Conservation (phyloP, 2,113 vertebrate genomes). For the Picathartes gymnocephalus region DNA sequence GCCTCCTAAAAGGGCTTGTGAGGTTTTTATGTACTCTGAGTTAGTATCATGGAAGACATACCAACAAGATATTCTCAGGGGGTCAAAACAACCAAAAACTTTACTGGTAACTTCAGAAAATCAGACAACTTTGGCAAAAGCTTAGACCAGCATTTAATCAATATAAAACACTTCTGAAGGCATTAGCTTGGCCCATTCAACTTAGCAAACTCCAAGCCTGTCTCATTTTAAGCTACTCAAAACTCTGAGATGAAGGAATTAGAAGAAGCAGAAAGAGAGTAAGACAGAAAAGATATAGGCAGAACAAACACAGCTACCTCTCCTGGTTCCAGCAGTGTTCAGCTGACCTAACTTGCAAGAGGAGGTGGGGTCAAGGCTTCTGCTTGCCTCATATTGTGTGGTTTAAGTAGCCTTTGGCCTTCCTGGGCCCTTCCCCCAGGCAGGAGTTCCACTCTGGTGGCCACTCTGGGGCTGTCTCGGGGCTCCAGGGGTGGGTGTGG, state of each 20-base stretch:
- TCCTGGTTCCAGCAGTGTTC: fast-evolving
- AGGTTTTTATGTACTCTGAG: background rate
- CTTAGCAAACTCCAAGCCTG: background rate
- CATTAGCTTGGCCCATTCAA: background rate
- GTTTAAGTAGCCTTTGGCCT: background rate
- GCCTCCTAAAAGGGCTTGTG: background rate
- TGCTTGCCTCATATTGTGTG: fast-evolving
- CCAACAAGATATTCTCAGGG: background rate
- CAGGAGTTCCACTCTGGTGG: background rate
- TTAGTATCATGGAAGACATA: background rate
- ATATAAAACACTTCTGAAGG: background rate
- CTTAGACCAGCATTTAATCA: background rate
- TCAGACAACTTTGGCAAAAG: background rate
- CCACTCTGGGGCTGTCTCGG: background rate
- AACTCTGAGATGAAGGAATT: background rate
- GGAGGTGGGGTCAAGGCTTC: background rate
- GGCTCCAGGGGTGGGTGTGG: background rate
- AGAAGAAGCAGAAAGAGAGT: background rate
- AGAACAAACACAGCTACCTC: background rate
- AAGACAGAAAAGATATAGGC: background rate
- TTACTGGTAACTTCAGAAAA: background rate
- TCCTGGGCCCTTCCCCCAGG: too few species aligned
- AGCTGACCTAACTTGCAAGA: background rate
- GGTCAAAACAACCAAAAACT: background rate
- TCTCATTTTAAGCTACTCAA: background rate